Percentiles rank a stretch among this genome's conserved stretches.
Conservation (phyloP, 2,797 vertebrate species). For the Aselliscus stoliczkanus region DNA sequence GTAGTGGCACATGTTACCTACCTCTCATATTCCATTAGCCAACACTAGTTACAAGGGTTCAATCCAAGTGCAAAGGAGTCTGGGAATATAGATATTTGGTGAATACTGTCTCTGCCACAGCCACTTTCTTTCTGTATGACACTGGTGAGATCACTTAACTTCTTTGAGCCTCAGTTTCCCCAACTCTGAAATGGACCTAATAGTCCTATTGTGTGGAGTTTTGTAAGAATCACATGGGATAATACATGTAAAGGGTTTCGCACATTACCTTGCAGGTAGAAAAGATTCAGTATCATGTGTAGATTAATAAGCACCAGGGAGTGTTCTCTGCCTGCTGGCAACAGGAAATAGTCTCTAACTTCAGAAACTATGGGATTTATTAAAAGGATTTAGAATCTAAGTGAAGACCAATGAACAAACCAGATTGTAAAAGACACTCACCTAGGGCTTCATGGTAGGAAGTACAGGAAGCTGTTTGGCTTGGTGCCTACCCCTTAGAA, state of each 20-base stretch:
- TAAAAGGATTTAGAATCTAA: background rate
- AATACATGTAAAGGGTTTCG: background rate
- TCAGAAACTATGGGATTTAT: background rate
- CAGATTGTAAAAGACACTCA: background rate
- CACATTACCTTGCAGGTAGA: background rate
- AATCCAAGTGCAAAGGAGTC: background rate
- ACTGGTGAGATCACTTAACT: no score
- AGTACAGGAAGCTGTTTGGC: background rate
- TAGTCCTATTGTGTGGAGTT: background rate
- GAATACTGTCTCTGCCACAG: background rate
- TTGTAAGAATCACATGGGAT: background rate
- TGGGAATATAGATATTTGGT: background rate
- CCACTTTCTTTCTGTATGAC: background rate
- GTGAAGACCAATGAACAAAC: background rate
- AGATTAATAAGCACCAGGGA: background rate
- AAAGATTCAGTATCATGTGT: background rate
- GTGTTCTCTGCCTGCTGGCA: background rate
- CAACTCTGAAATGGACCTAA: background rate
- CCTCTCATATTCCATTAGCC: background rate
- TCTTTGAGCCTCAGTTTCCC: background rate
- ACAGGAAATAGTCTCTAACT: background rate
- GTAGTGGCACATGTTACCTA: no score
- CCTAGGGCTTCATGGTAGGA: background rate
- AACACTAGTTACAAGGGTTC: background rate
- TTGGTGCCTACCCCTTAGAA: background rate